A percentile compares a stretch with the other conserved stretches of the same genome.
Conservation (phyloP, 2,888 invertebrate genomes). For the Cryptus armator region DNA sequence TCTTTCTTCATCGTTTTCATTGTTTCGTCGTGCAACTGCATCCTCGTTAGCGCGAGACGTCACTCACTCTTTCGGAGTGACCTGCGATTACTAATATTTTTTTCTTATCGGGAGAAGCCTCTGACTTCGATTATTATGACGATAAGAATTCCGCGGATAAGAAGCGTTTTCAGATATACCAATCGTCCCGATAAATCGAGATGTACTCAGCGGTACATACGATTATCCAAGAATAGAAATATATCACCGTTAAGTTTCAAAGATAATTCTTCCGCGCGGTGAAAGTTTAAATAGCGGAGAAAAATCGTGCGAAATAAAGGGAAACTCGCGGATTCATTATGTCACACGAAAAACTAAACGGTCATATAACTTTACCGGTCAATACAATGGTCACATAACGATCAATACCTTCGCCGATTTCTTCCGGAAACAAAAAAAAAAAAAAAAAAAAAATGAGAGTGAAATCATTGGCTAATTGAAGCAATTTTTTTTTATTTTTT, state of each 20-base stretch:
- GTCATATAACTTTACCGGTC: too few species aligned
- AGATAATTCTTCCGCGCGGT: neutral
- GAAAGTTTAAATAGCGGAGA: neutral
- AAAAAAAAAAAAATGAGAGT: too few species aligned
- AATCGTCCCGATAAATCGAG: neutral
- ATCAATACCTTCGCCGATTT: neutral
- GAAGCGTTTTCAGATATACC: constrained; percentile 2
- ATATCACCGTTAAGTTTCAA: neutral
- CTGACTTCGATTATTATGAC: constrained; percentile 28
- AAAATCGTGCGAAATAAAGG: too few species aligned
- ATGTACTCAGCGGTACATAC: neutral
- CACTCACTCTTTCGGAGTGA: constrained; percentile 27
- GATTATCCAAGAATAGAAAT: constrained; percentile 1
- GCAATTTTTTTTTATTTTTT: too few species aligned
- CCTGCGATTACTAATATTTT: constrained; percentile 50
- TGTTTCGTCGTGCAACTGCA: neutral
- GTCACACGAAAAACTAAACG: too few species aligned
- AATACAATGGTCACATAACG: neutral
- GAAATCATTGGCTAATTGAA: too few species aligned
- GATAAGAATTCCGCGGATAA: constrained; percentile 24
- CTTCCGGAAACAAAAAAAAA: too few species aligned
- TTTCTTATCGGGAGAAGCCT: constrained; percentile 49
- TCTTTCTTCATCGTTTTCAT: constrained; percentile 26
- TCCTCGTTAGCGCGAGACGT: constrained; percentile 20
- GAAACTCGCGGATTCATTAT: too few species aligned